phyloP scores from a whole-genome alignment of 1,140 invertebrate genomes.

The Battus philenor region DNA sequence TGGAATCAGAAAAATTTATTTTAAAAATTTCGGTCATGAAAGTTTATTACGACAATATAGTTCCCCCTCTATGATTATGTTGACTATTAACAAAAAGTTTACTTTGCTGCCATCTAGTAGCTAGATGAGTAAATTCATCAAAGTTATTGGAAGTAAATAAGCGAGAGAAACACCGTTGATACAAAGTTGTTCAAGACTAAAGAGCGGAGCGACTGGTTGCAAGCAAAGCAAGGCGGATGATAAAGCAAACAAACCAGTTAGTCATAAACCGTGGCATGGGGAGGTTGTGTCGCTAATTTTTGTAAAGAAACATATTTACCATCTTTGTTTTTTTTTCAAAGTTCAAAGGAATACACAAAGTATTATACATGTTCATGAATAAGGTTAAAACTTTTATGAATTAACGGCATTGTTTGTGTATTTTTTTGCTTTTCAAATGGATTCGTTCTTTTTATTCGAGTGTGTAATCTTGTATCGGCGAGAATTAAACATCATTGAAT shows the following conservation, averaged over 20 bases:
- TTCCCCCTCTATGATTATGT: no score
- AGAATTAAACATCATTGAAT: conserved; percentile 49
- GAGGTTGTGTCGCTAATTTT: conserved; percentile 37
- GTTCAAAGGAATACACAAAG: conserved; percentile 25
- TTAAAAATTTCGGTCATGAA: no score
- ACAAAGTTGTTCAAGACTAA: not conserved
- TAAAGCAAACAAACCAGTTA: conserved; percentile 14
- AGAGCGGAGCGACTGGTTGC: not conserved
- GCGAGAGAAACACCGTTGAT: not conserved
- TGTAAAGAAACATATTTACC: conserved; percentile 46
- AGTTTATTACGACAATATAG: no score
- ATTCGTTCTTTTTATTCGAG: conserved; percentile 65
- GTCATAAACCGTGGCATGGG: not conserved
- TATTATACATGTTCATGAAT: conserved; percentile 35
- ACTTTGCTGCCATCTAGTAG: conserved; percentile 2
- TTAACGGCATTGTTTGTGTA: conserved; percentile 22
- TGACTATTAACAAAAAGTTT: no score
- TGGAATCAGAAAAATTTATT: no score
- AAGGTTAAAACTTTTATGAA: conserved; percentile 30
- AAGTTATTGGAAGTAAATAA: no score
- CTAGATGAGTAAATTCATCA: not conserved
- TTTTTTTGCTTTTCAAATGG: conserved; percentile 35
- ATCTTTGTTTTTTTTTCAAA: conserved; percentile 64
- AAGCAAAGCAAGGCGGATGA: conserved; percentile 4
- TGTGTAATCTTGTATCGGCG: conserved; percentile 62